phyloP scores from a whole-genome alignment of 2,113 vertebrate genomes.

The Laticauda colubrina region DNA sequence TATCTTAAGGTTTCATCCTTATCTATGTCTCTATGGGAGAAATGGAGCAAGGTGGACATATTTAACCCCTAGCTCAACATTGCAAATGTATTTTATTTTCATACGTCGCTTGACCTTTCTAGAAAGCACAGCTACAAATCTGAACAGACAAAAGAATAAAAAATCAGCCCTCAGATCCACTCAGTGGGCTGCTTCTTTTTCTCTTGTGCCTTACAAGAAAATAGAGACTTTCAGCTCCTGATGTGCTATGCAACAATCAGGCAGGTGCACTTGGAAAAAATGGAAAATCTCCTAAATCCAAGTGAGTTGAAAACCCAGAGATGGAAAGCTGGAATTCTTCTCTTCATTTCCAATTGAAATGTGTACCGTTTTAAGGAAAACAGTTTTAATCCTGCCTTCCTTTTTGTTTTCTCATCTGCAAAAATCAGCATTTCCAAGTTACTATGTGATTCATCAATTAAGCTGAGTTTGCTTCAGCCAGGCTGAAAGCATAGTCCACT shows the following conservation, averaged over 20 bases:
- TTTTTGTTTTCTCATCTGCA: conserved; percentile 16
- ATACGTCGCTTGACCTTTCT: background rate
- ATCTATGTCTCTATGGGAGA: background rate
- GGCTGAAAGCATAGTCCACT: background rate
- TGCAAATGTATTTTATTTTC: background rate
- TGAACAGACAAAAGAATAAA: background rate
- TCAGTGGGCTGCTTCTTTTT: background rate
- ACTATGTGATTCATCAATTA: background rate
- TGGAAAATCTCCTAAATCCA: conserved; percentile 28
- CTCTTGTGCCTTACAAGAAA: conserved; percentile 27
- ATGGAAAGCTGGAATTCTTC: conserved; percentile 1
- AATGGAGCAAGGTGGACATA: too few relatives aligned
- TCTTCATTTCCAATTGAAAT: conserved; percentile 20
- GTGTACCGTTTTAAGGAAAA: background rate
- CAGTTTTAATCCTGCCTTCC: background rate
- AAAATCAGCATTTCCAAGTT: conserved; percentile 17
- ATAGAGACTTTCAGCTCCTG: conserved; percentile 21
- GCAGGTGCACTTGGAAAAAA: conserved; percentile 40
- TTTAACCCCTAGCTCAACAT: background rate
- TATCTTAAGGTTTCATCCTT: background rate
- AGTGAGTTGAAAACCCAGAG: conserved; percentile 16
- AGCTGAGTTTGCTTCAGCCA: background rate
- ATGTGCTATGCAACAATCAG: conserved; percentile 45
- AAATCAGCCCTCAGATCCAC: background rate
- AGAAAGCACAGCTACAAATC: background rate